Evolutionary conservation across 1,140 invertebrate genomes (phyloP).

Genomic region (Drosophila tani): DNA sequence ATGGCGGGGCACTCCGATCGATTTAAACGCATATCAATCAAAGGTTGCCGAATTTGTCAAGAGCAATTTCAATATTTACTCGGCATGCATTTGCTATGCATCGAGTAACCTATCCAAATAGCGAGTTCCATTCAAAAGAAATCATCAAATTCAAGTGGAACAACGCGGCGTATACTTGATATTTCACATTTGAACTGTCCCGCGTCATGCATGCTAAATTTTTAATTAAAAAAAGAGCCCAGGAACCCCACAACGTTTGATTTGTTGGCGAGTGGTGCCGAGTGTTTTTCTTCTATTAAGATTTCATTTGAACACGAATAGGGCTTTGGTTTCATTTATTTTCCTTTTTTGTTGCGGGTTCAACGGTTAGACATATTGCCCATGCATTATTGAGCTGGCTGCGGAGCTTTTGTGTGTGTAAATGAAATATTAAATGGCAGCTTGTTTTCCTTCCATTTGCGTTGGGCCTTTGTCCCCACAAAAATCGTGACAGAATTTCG

Average conservation of each 20-base stretch:
- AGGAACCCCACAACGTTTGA: constrained; percentile 8
- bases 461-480: neutral
- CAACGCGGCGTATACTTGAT: constrained; percentile 65
- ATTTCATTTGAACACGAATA: constrained; percentile 17
- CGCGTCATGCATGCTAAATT: constrained; percentile 26
- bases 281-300: constrained; percentile 21
- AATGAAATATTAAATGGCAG: constrained; percentile 29
- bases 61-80: constrained; percentile 64
- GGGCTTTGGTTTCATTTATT: constrained; percentile 14
- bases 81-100: constrained; percentile 36
- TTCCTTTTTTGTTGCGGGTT: neutral
- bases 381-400: constrained; percentile 36
- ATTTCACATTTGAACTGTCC: constrained; percentile 53
- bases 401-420: constrained; percentile 21
- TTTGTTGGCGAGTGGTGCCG: constrained; percentile 1
- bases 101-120: constrained; percentile 29
- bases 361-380: constrained; percentile 16
- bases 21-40: constrained; percentile 73
- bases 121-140: constrained; percentile 32
- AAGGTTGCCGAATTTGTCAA: constrained; percentile 51
- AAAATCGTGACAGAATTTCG: constrained; percentile 6
- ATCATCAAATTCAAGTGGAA: constrained; percentile 24
- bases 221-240: constrained; percentile 61
- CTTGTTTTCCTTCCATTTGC: constrained; percentile 13
- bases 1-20: constrained; percentile 40